Evolutionary conservation across 2,888 invertebrate genomes (phyloP).

Genomic region (Hesperia comma): DNA sequence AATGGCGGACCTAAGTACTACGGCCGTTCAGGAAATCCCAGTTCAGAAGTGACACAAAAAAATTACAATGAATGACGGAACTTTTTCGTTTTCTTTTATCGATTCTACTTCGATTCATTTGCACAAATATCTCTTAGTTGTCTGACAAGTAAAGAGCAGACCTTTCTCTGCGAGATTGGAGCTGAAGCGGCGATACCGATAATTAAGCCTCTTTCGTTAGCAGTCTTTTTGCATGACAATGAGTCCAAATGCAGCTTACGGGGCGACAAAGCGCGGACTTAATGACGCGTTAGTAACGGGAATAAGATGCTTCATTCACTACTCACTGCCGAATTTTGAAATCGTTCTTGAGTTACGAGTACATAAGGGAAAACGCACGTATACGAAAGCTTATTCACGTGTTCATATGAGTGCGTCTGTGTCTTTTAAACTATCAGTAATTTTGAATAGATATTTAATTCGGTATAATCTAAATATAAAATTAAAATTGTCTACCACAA

Average conservation of each 20-base stretch:
- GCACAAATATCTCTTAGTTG: constrained; percentile 11
- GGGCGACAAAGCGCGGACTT: constrained; percentile 67
- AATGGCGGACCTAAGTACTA: too few relatives aligned
- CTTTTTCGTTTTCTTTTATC: not conserved
- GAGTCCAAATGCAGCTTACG: constrained; percentile 36
- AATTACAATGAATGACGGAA: too few relatives aligned
- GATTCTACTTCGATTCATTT: not conserved
- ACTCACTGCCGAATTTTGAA: constrained; percentile 67
- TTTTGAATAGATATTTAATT: too few relatives aligned
- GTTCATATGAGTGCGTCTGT: too few relatives aligned
- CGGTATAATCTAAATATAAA: too few relatives aligned
- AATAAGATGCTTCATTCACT: constrained; percentile 64
- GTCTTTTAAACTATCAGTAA: too few relatives aligned
- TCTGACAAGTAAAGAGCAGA: constrained; percentile 21
- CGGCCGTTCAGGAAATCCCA: too few relatives aligned
- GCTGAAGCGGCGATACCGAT: constrained; percentile 30
- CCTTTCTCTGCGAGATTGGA: constrained; percentile 23
- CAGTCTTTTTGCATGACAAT: constrained; percentile 36
- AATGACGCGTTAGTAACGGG: constrained; percentile 74
- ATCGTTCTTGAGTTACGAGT: constrained; percentile 51
- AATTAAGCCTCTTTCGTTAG: constrained; percentile 37
- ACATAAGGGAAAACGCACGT: too few relatives aligned
- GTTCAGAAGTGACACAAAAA: too few relatives aligned
- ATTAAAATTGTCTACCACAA: too few relatives aligned
- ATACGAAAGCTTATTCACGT: too few relatives aligned